These are phyloP conservation scores for Himantopus leucocephalus DNA, from an alignment of 2,113 vertebrate genomes.

Conservation along the genomic window DNA sequence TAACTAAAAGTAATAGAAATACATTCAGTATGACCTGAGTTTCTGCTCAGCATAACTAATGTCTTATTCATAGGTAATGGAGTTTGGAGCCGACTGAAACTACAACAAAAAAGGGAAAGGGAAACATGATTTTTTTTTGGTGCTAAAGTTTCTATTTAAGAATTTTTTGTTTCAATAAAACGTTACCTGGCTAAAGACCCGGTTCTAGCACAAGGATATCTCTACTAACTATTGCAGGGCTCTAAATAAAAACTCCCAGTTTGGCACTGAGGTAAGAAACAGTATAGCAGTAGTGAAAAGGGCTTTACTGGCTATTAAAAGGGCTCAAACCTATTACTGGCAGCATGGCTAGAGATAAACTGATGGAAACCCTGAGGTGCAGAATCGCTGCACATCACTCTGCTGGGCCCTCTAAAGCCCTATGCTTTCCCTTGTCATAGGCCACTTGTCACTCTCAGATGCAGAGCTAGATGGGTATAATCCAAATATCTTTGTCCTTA, in stretches of 20 bases:
- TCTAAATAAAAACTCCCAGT: neutral
- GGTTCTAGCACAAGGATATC: neutral
- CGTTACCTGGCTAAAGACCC: neutral
- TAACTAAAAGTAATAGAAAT: neutral
- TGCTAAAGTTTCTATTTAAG: neutral
- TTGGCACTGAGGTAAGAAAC: neutral
- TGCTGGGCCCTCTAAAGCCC: neutral
- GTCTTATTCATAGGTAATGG: neutral
- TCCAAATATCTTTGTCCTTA: neutral
- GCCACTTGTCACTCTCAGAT: neutral
- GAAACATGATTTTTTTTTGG: fast-evolving
- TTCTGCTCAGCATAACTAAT: neutral
- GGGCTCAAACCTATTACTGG: neutral
- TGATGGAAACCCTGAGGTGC: neutral
- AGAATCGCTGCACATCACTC: neutral
- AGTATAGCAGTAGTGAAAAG: neutral
- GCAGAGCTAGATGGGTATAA: neutral
- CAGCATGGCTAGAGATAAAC: neutral
- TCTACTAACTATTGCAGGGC: neutral
- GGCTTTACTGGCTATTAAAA: neutral
- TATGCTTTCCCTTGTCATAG: neutral
- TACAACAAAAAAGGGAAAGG: neutral
- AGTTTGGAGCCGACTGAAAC: neutral
- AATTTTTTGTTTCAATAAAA: neutral
- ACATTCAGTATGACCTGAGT: neutral